Base-by-base conservation (phyloP, 2,113 vertebrate genomes). In the Steatornis caripensis region DNA sequence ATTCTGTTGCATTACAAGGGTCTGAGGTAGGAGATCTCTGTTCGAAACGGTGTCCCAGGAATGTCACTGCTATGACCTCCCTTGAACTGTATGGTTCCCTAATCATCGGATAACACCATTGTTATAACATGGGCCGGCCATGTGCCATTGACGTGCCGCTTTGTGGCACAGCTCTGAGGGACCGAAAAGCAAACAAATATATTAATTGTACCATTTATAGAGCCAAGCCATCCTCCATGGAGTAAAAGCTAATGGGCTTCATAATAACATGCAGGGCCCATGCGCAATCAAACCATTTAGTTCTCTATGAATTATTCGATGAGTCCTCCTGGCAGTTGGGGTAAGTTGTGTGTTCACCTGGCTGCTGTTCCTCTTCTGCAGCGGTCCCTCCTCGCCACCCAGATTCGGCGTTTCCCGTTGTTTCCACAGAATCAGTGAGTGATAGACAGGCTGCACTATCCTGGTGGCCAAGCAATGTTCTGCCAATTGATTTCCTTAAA, bases 241-340 rank as follows among this genome's bases (percentile, higher is more conserved):
- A 89, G 64, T 27, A 79, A 93, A 91, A 93, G 22, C 58, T 83
- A 84, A 87, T 94, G 88, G 86, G 39, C 75, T 82, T 91, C 75
- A n/a, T n/a, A 87, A 61, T 55, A 91, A 89, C 48, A 89, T 37
- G 49, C 89, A 93, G 61, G 57, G 55, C 39, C 91, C 36, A 20
- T 72, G 80, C 8, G 3, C 74, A 87, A 70, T 93, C 87, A 86
- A 90, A 95, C 43, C 83, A 76, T 93, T 97, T 93, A 87, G 85
- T 88, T 87, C 71, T 74, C 53, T 39, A 92, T 97, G 84, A 97
- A 97, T 97, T 97, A 97, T 97, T 96, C 91, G 97, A 15, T 66
- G 79, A 95, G 62, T 54, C 92, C 87, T 89, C 88, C 92, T 92
- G 92, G 94, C 85, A 92, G 75, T 70, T 69, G 61, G 81, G 64